These are phyloP conservation scores for Temnothorax ravouxi DNA, from an alignment of 2,888 invertebrate genomes.

Conservation along the genomic window DNA sequence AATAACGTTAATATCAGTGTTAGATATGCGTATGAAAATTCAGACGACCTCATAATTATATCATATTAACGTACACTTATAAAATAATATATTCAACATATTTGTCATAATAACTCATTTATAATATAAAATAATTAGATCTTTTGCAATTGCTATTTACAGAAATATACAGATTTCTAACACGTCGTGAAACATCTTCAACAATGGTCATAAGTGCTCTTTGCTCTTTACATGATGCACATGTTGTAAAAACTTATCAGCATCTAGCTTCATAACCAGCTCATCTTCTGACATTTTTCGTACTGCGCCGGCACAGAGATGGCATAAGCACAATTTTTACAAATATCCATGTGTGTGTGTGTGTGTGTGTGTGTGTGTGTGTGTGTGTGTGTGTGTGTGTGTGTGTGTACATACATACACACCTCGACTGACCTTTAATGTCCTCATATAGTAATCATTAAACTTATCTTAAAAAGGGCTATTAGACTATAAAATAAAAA, in stretches of 20 bases:
- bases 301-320: not conserved
- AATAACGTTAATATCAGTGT: constrained; percentile 27
- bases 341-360: not conserved
- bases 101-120: constrained; percentile 62
- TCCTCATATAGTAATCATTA: too few species aligned
- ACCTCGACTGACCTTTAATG: too few species aligned
- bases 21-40: constrained; percentile 38
- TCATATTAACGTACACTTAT: constrained; percentile 43
- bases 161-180: constrained; percentile 74
- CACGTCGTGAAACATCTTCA: constrained; percentile 41
- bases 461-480: too few species aligned
- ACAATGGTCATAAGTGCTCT: constrained; percentile 28
- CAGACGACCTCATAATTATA: constrained; percentile 8
- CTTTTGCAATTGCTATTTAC: constrained; percentile 72
- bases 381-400: not conserved
- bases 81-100: constrained; percentile 74
- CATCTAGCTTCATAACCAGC: not conserved
- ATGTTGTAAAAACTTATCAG: constrained; percentile 10
- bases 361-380: not conserved
- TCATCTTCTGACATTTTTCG: constrained; percentile 12
- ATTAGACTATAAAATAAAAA: too few species aligned
- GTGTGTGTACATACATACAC: not conserved
- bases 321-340: not conserved
- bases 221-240: not conserved
- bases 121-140: constrained; percentile 68